Base-by-base conservation (phyloP, 1,140 invertebrate genomes). In the Dendroctonus ponderosae region DNA sequence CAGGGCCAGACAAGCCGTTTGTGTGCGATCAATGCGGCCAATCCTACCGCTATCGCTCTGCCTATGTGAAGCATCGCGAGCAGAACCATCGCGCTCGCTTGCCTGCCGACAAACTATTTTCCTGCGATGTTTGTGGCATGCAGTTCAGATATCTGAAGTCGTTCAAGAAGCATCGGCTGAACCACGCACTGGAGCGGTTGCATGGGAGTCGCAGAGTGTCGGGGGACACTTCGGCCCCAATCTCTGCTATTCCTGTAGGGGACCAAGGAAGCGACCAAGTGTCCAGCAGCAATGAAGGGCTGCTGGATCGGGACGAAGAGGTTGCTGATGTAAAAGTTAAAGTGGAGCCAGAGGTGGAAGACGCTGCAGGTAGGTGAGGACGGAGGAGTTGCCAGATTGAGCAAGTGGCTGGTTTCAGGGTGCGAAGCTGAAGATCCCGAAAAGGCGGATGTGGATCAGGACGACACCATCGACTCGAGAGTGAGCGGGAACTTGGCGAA, bases 21-120 rank as follows among this genome's bases (percentile, higher is more conserved):
- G 91, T 92, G 7, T 94, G 92, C 80, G 91, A 93, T 72, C 91
- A 93, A 74, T 94, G 92, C 78, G 92, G 92, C 7, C 92, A 94
- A 72, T 91, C 90, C 72, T 94, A 94, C 79, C 86, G 91, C 68
- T 94, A 94, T 75, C 84, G 91, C 51, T 93, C 91, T 14, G 91
- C 91, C 6, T 94, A 92, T 78, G 89, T 92, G 41, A 92, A 93
- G 74, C 92, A 94, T 76, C 85, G 91, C 50, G 92, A 93, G 75
- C 91, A 93, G 78, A 93, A 94, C 74, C 92, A 94, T 73, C 85
- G 91, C 0, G 91, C 91, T 3, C 82, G 91, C 1, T 79, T 93
- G 7, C 92, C 92, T 0, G 91, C 91, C 7, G 91, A 93, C 79
- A 93, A 93, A 76, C 83, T 93, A 2, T 94, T 93, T 79, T 92